Evolutionary conservation across 2,888 invertebrate genomes (phyloP), one percentile per base, ranked within the genome.

Genomic region (Rhagonycha lutea): DNA sequence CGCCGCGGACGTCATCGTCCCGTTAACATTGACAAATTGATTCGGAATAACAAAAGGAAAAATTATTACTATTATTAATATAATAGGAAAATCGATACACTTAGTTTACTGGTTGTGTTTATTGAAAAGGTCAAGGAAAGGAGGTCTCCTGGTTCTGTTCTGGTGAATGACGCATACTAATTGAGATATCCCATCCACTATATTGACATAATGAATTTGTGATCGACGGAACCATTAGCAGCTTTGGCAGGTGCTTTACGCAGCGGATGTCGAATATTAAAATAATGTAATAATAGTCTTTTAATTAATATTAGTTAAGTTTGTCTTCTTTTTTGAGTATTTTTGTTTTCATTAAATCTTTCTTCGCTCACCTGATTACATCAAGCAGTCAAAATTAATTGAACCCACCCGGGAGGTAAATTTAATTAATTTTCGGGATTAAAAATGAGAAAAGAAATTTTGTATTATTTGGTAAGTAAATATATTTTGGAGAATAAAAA

Each of bases 131-230:
- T 82, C 78, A 79, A 80, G 79, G 74, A 75, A 77, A 75, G 74
- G 76, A 77, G 74, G 70, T 47, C 47, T 72, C 71, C 73, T 70
- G 73, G 63, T 69, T 69, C 61, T 78, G 75, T 75, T 80, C 61
- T 79, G 75, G 74, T 80, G 81, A 81, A 76, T 82, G 82, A 83
- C 80, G 81, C 80, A 79, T 80, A 83, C 83, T 84, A 84, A 84
- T 84, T 84, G 83, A 84, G 83, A 83, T 82, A 83, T 82, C 81
- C 79, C 75, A 81, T 82, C 80, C 80, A 81, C 78, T 83, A 83
- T 65, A 65, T 83, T 84, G 83, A 83, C 83, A 83, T 83, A 84
- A 84, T 83, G 83, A 84, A 83, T 83, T 83, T 83, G 83, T 83
- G 83, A 84, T 84, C 83, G 83, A 80, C 81, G 77, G 78, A 77